phyloP scores from a whole-genome alignment of 2,888 invertebrate genomes.

The Schizotus pectinicornis region DNA sequence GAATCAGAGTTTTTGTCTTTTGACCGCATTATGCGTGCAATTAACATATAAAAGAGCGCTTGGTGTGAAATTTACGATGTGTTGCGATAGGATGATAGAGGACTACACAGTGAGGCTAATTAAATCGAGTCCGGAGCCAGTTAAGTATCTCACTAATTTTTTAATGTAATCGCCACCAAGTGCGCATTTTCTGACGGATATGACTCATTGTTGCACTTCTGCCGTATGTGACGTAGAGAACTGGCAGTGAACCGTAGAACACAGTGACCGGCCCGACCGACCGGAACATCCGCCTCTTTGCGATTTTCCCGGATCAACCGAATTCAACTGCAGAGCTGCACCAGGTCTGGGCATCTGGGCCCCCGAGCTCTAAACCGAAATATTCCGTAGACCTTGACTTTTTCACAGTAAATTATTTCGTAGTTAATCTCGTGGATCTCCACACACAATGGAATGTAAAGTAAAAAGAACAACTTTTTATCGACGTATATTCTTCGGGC shows the following conservation, averaged over 20 bases:
- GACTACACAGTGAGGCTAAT: not conserved
- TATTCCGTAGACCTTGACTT: too few species aligned
- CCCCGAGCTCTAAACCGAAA: too few species aligned
- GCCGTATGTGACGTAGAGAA: not conserved
- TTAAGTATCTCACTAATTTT: too few species aligned
- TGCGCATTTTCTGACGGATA: constrained; percentile 9
- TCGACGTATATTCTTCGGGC: constrained; percentile 3
- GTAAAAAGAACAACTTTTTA: constrained; percentile 11
- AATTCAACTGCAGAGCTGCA: too few species aligned
- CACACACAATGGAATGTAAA: constrained; percentile 16
- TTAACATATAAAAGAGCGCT: constrained; percentile 7
- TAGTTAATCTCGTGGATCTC: not conserved
- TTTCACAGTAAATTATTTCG: too few species aligned
- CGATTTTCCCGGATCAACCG: not conserved
- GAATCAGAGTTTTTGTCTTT: not conserved
- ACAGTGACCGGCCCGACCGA: constrained; percentile 8
- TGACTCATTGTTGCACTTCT: constrained; percentile 4
- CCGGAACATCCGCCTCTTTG: constrained; percentile 19
- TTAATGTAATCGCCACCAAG: not conserved
- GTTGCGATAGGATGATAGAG: not conserved
- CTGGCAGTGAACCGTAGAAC: constrained; percentile 12
- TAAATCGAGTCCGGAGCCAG: too few species aligned
- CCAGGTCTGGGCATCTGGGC: too few species aligned
- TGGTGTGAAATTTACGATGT: constrained; percentile 8
- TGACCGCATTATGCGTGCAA: constrained; percentile 4